Base-by-base conservation (phyloP, 1,140 invertebrate species). In the Neodiprion pinetum region DNA sequence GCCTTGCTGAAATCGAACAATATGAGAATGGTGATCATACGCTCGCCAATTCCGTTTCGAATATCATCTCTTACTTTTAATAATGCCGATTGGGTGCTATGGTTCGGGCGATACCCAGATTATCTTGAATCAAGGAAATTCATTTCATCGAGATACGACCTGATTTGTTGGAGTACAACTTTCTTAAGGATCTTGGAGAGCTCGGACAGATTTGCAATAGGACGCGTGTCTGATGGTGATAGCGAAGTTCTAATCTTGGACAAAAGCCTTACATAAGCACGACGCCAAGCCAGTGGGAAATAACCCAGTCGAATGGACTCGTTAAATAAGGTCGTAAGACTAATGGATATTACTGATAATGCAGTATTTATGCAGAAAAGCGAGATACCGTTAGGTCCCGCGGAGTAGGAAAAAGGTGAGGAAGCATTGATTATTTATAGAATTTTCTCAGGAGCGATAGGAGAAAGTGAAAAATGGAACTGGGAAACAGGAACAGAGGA, bases 101-200 rank as follows among this genome's bases (percentile, higher is more conserved):
- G 70, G 23, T 49, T 40, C 12, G 14, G 14, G 28, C 73, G 40
- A 65, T 72, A 74, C 50, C 50, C 50, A 53, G 50, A 53, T 14
- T 1, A 1, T 14, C 9, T 10, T 10, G 50, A 14, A 53, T 53
- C 50, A 53, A 53, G 50, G 50, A 53, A 10, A 9, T 9, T 10
- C 9, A 10, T 9, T 53, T 53, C 9, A 9, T 53, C 50, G 9
- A 53, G 50, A 14, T 53, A 53, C 0, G 9, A 53, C 50, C 9
- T 10, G 50, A 53, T 14, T 53, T 53, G 50, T 10, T 53, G 9
- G 9, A 14, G 9, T 1, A 53, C 50, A 10, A 53, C 50, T 53
- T 53, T 53, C 1, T 53, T 1, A 53, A 53, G 1, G 0, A 53
- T 14, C 50, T 53, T 53, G 14, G 50, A 53, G 50, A 53, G 9